phyloP scores from a whole-genome alignment of 2,797 vertebrate genomes.

The Myripristis murdjan region DNA sequence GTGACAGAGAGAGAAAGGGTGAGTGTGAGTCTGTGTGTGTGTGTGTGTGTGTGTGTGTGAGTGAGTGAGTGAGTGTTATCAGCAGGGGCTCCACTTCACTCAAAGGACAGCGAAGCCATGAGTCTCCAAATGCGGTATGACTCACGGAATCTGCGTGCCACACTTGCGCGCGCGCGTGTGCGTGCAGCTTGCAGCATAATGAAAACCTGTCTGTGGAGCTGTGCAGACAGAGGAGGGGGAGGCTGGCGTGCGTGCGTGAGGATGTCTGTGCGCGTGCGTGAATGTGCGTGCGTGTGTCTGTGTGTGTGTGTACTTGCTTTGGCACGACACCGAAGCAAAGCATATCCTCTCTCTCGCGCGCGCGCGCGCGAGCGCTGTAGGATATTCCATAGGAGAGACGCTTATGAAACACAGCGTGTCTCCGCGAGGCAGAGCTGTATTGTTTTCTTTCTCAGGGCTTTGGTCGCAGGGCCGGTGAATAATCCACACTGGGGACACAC shows the following conservation, averaged over 20 bases:
- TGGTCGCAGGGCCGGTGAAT: constrained; percentile 18
- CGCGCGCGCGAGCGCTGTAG: no score
- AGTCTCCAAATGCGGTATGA: constrained; percentile 70
- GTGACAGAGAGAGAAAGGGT: not conserved
- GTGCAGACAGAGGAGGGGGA: constrained; percentile 4
- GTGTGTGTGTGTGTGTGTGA: no score
- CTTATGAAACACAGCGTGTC: constrained; percentile 9
- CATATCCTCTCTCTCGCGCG: not conserved
- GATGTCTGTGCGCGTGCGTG: no score
- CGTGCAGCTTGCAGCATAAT: constrained; percentile 24
- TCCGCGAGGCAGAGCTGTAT: no score
- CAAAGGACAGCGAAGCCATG: constrained; percentile 38
- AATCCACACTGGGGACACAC: constrained; percentile 73
- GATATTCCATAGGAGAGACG: constrained; percentile 10
- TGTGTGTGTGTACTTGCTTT: constrained; percentile 42
- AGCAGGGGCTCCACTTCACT: constrained; percentile 65
- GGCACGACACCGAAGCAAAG: constrained; percentile 50
- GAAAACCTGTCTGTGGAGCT: constrained; percentile 32
- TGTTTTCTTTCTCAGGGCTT: not conserved
- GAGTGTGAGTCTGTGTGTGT: no score
- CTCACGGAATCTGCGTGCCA: constrained; percentile 59
- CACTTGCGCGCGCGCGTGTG: not conserved
- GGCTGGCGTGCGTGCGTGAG: constrained; percentile 1
- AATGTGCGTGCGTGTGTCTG: constrained; percentile 23
- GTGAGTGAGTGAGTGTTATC: constrained; percentile 26